Conservation (phyloP, 2,113 vertebrate genomes). For the Acrocephalus arundinaceus region DNA sequence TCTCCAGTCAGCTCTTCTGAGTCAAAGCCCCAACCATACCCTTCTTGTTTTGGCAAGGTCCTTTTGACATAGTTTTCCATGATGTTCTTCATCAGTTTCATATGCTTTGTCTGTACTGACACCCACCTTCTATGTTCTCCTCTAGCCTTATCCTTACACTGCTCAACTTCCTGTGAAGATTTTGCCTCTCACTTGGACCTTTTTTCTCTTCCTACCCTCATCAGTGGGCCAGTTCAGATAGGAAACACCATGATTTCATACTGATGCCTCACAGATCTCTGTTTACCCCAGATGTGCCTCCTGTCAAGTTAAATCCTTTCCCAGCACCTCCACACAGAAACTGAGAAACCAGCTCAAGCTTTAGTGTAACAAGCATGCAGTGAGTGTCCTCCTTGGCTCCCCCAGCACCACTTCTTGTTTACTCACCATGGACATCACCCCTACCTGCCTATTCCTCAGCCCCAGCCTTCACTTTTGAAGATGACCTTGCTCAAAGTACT, state of each 20-base stretch:
- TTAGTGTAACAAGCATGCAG: not conserved
- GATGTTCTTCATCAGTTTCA: not conserved
- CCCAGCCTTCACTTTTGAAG: not conserved
- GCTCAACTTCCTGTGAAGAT: not conserved
- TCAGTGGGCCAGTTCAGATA: not conserved
- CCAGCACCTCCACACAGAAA: not conserved
- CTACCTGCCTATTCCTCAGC: not conserved
- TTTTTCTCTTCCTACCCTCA: not conserved
- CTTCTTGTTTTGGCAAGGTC: not conserved
- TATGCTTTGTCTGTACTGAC: not conserved
- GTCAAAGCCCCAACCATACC: not conserved
- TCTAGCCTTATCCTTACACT: not conserved
- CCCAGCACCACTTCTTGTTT: not conserved
- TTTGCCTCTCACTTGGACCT: not conserved
- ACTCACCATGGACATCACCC: not conserved
- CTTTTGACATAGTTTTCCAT: not conserved
- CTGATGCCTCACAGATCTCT: not conserved
- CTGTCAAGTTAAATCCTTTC: not conserved
- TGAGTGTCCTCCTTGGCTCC: not conserved
- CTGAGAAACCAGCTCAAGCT: not conserved
- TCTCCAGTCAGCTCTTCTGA: not conserved
- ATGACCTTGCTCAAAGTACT: not conserved
- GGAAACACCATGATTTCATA: not conserved
- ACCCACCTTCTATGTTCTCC: not conserved
- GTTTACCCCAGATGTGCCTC: not conserved